Percentiles rank a stretch among this genome's conserved stretches.
Evolutionary conservation across 2,888 invertebrate species (phyloP).

Genomic region (Ypsolopha scabrella): DNA sequence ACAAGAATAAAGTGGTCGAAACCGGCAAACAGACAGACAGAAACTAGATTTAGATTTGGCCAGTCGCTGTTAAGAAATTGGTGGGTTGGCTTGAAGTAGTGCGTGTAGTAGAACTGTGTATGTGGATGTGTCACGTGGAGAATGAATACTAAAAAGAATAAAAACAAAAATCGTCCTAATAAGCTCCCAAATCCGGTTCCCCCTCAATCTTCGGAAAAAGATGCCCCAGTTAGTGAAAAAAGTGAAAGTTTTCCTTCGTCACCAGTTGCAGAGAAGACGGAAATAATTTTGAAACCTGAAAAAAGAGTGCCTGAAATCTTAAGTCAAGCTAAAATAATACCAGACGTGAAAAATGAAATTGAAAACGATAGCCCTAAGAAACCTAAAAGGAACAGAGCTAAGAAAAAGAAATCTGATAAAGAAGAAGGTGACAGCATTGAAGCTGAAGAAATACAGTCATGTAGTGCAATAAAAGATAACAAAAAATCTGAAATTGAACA

Average conservation of each 20-base stretch:
- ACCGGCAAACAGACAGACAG: slow-evolving; percentile 39
- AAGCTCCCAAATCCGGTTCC: slow-evolving; percentile 27
- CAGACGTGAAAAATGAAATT: slow-evolving; percentile 11
- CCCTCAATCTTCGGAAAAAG: slow-evolving; percentile 15
- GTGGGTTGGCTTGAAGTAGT: neutral
- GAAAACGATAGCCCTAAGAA: slow-evolving; percentile 44
- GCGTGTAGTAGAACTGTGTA: neutral
- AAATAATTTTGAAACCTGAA: slow-evolving; percentile 8
- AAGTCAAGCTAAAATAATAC: slow-evolving; percentile 17
- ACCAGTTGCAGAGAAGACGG: neutral
- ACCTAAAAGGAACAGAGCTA: slow-evolving; percentile 55
- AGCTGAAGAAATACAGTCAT: neutral
- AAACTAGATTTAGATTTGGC: slow-evolving; percentile 45
- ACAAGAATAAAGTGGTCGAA: slow-evolving; percentile 46
- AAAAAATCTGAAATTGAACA: slow-evolving; percentile 1
- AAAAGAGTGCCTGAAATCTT: slow-evolving; percentile 23
- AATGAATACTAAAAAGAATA: slow-evolving; percentile 52
- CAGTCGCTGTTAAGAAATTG: slow-evolving; percentile 25
- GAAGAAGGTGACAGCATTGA: slow-evolving; percentile 6
- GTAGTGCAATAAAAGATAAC: slow-evolving; percentile 2
- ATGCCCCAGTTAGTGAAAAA: slow-evolving; percentile 5
- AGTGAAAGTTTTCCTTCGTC: slow-evolving; percentile 3
- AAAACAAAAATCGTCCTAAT: slow-evolving; percentile 41
- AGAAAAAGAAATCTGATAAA: slow-evolving; percentile 41
- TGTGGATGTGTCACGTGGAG: neutral